Base-by-base conservation (phyloP, 2,888 invertebrate species). In the Sialis lutaria region DNA sequence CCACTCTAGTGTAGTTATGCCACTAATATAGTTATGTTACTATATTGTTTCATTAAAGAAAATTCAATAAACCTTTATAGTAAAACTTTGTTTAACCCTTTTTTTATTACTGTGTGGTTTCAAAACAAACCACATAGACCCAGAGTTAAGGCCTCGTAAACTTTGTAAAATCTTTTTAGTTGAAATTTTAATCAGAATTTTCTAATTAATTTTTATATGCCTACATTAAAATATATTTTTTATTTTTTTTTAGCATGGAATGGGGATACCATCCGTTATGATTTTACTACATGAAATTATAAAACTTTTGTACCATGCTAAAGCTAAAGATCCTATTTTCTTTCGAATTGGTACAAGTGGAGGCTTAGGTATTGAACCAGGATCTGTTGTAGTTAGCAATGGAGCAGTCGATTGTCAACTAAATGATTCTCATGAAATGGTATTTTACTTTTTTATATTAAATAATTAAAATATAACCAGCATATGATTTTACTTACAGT, bases 181-280 rank as follows among this genome's bases (percentile, higher is more conserved):
- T 35, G 1, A 46, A 6, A 46, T 5, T 46, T 22, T 22, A 22
- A 22, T 22, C 22, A 22, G 22, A 22, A 45, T 45, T 22, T 32
- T 22, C 7, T 13, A 10, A 30, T 9, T 13, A 44, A 9, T 9
- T 46, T 22, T 10, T 22, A 30, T 48, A 40, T 42, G 30, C 34
- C 31, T 42, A 10, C 33, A 9, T 34, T 30, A 13, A 33, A 10
- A 13, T 31, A 13, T 7, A n/a, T 13, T n/a, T 49, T 47, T 13
- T 45, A 49, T 50, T 45, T 47, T 50, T 45, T 47, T 65, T 8
- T 64, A 82, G 81, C 84, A 85, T 55, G 84, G 84, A 4, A 77
- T 85, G 56, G 84, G 84, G 1, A 73, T 77, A n/a, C 77, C 83
- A 0, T 83, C 83, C 1, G 67, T 82, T 61, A 74, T 75, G 1